phyloP scores from a whole-genome alignment of 2,113 vertebrate species.

The Pantherophis guttatus region DNA sequence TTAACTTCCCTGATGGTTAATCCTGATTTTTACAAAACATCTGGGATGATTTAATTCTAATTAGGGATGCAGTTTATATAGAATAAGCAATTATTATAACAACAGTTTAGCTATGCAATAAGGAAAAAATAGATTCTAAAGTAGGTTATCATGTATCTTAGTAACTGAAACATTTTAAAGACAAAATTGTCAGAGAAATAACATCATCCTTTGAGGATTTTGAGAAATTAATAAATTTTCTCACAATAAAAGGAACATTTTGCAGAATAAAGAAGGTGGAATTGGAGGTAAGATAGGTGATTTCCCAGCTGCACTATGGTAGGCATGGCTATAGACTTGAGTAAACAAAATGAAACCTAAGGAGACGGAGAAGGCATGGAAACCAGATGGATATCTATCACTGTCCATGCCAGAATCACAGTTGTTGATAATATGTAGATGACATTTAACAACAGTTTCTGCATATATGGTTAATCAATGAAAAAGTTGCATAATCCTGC shows the following conservation, averaged over 20 bases:
- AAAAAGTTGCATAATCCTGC: background rate
- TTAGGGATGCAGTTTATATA: background rate
- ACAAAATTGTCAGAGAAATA: background rate
- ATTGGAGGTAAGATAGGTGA: background rate
- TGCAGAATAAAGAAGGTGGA: background rate
- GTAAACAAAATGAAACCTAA: background rate
- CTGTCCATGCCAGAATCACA: background rate
- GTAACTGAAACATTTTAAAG: background rate
- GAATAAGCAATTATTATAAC: background rate
- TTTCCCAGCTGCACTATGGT: background rate
- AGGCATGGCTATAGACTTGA: background rate
- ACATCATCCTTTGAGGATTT: background rate
- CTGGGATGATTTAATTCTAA: background rate
- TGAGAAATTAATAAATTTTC: background rate
- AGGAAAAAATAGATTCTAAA: background rate
- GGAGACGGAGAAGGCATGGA: background rate
- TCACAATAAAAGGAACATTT: background rate
- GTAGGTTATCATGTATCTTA: background rate
- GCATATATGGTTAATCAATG: background rate
- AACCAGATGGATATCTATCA: background rate
- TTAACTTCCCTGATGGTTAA: background rate
- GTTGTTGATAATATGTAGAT: background rate
- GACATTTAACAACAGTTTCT: background rate
- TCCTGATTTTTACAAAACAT: background rate
- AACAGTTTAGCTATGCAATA: background rate